phyloP scores from a whole-genome alignment of 2,113 vertebrate genomes.

The Trematocara macrostoma region DNA sequence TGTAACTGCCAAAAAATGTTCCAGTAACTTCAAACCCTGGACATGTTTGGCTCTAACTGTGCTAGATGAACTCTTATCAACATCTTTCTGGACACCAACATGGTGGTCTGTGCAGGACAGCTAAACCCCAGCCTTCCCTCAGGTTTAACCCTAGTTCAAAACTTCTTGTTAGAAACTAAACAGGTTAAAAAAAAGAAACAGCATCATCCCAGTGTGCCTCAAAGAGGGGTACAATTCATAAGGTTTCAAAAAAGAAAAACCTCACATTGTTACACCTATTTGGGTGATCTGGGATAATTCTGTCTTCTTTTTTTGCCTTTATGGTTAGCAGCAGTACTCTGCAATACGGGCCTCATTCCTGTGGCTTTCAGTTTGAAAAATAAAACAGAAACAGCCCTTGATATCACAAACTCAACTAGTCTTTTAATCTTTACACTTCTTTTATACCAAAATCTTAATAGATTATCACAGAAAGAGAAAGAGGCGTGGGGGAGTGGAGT shows the following conservation, averaged over 20 bases:
- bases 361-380: slow-evolving; percentile 62
- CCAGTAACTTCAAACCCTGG: slow-evolving; percentile 47
- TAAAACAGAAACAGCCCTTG: slow-evolving; percentile 68
- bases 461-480: slow-evolving; percentile 61
- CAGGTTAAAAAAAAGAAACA: background rate
- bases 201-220: background rate
- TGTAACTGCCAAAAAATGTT: slow-evolving; percentile 67
- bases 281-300: background rate
- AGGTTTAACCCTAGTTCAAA: slow-evolving; percentile 68
- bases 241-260: background rate
- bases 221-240: background rate
- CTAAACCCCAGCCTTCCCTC: slow-evolving; percentile 60
- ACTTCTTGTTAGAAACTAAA: slow-evolving; percentile 62
- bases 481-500: slow-evolving; percentile 46
- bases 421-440: slow-evolving; percentile 54
- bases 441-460: slow-evolving; percentile 46
- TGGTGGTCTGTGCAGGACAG: slow-evolving; percentile 45
- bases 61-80: slow-evolving; percentile 56
- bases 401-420: slow-evolving; percentile 67
- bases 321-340: slow-evolving; percentile 84
- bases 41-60: slow-evolving; percentile 56
- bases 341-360: slow-evolving; percentile 70
- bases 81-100: slow-evolving; percentile 49
- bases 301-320: slow-evolving; percentile 8
- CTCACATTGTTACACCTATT: background rate